Evolutionary conservation across 2,888 invertebrate genomes (phyloP), one percentile per base, ranked within the genome.

Genomic region (Subacronicta megacephala): DNA sequence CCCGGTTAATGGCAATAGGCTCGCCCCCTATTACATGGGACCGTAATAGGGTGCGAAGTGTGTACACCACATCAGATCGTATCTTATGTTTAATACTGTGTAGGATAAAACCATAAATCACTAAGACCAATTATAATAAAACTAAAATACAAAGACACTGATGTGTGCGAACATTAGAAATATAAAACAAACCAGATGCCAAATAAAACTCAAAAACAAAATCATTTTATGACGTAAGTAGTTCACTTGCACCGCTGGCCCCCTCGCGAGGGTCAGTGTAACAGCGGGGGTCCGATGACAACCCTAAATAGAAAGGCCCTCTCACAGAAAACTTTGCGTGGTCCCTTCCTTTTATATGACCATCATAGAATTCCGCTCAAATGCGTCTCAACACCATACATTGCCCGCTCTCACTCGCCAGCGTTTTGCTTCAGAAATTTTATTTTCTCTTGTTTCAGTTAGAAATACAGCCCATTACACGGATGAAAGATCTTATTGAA

Each of bases 261-360:
- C 79, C 81, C 74, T 65, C 78, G 80, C 16, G 79, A 89, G 91
- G 90, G 89, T 89, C 90, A 90, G 83, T 85, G 82, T 87, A 87
- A 85, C 88, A 82, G 83, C 85, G 74, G 89, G 90, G 90, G 89
- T 80, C 85, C 87, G 87, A 83, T 88, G 90, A 90, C 91, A 89
- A 88, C 92, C 92, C 92, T 84, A 90, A 89, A 89, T 84, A 87
- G 85, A 87, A 90, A 90, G 89, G 91, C 90, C 90, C 87, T 82
- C 87, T 81, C 79, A 60, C 79, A 83, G 84, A 83, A 87, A 89
- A 88, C 82, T 84, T 82, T 66, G 67, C 76, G 35, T n/a, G 77
- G 76, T 78, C 84, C 82, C 78, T 77, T 76, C 77, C 82, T 83
- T 84, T 84, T 84, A 85, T 85, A 85, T 80, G 81, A 85, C 85